Base-by-base conservation (phyloP, 2,113 vertebrate species). In the Syngnathus scovelli region DNA sequence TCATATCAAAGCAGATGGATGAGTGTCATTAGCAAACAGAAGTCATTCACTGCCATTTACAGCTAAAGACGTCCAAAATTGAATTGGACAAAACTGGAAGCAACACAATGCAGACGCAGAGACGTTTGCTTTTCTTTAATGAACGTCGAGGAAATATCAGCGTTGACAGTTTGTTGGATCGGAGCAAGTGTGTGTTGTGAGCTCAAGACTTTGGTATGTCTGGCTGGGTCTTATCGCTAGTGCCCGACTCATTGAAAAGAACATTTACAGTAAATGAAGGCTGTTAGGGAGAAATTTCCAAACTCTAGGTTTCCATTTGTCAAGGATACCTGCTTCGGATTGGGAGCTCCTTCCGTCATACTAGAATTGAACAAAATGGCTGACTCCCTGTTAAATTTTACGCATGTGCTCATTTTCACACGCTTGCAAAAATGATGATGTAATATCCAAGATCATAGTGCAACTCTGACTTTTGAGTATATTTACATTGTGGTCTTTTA, bases 121-220 rank as follows among this genome's bases (percentile, higher is more conserved):
- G 75, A 81, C 78, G 39, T 63, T 83, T 78, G 83, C 78, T 74
- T 89, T 87, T 88, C 87, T 74, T 81, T 87, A 83, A 81, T 72
- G 23, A 78, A 78, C 78, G 77, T 76, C 83, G 74, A 88, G 86
- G 89, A 90, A 88, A 88, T 88, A 89, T 87, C 86, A 86, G 70
- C 79, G 86, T 78, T 90, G 87, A 90, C 87, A 85, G 86, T 66
- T 69, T 82, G 76, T 72, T 81, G 84, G 80, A 76, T 74, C 76
- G 77, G 77, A 80, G 77, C 78, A 76, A 74, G 81, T 41, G 52
- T 79, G 78, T 27, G 54, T 33, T 11, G 71, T 90, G 85, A 90
- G 83, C 85, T 91, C 86, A 91, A 75, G 56, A 64, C 83, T 85
- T 79, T 89, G 90, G 89, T 88, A 91, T 92, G 87, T 87, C 78